A percentile compares a stretch with the other conserved stretches of the same genome.
Evolutionary conservation across 1,140 invertebrate species (phyloP).

Genomic region (Eriosoma lanigerum): DNA sequence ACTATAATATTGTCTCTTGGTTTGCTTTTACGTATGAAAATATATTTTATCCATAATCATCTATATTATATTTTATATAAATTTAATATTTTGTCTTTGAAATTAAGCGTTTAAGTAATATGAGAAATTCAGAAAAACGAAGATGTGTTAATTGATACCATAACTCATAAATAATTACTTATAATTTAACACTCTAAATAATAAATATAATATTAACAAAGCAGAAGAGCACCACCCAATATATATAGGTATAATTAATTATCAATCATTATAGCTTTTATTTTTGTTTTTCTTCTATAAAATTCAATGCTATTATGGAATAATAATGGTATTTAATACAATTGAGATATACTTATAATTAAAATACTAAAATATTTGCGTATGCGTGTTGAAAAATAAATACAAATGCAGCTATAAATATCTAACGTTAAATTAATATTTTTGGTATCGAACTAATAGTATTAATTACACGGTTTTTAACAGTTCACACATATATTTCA

Average conservation of each 20-base stretch:
- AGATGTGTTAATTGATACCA: background rate
- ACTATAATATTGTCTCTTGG: too few species aligned
- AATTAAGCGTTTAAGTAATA: background rate
- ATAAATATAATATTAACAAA: background rate
- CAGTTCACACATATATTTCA: too few species aligned
- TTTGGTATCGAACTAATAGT: too few species aligned
- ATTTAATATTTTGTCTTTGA: background rate
- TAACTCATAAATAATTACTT: background rate
- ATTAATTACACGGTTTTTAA: too few species aligned
- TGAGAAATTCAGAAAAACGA: background rate
- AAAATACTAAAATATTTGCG: too few species aligned
- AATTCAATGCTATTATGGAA: background rate
- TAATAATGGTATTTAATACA: too few species aligned
- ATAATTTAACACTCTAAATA: background rate
- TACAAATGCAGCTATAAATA: too few species aligned
- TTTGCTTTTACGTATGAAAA: too few species aligned
- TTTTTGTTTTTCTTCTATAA: background rate
- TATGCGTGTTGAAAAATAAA: too few species aligned
- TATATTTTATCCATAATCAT: background rate
- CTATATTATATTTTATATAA: background rate
- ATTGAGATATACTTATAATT: too few species aligned
- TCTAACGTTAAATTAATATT: too few species aligned
- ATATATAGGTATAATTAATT: too few species aligned
- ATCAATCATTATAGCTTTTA: background rate
- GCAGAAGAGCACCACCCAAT: background rate